Percentiles rank a stretch among this genome's conserved stretches.
Evolutionary conservation across 2,113 vertebrate species (phyloP).

Genomic region (Sebastes fasciatus): DNA sequence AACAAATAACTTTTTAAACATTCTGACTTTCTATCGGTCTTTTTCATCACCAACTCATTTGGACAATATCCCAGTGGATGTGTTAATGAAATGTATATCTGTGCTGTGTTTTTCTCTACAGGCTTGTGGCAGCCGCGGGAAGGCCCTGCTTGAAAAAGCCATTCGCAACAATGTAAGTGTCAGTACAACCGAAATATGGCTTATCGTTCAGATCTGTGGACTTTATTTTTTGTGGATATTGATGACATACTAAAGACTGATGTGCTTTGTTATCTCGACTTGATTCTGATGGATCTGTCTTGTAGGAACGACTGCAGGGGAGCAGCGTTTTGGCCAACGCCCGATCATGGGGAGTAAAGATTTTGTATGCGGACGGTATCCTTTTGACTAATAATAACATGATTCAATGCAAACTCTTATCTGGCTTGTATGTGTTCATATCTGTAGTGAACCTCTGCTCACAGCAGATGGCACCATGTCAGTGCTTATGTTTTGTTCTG

Average conservation of each 20-base stretch:
- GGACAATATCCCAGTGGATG: neutral
- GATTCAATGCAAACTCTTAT: neutral
- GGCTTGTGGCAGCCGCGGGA: constrained; percentile 88
- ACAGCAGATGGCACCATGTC: constrained; percentile 72
- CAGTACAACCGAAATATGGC: neutral
- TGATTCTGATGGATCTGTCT: constrained; percentile 23
- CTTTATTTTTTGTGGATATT: neutral
- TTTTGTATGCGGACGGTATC: constrained; percentile 89
- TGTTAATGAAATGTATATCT: neutral
- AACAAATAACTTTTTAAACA: neutral
- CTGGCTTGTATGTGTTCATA: neutral
- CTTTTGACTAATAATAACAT: constrained; percentile 53
- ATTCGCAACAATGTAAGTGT: constrained; percentile 89
- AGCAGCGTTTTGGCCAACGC: constrained; percentile 85
- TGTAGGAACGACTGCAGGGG: constrained; percentile 80
- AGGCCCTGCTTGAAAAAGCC: constrained; percentile 89
- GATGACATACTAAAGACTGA: neutral
- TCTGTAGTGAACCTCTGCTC: constrained; percentile 19
- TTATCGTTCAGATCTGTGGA: neutral
- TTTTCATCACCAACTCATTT: neutral
- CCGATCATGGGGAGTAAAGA: constrained; percentile 88
- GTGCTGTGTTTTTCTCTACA: constrained; percentile 55
- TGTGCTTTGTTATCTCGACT: neutral
- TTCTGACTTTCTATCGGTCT: neutral
- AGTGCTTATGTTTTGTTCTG: neutral